Evolutionary conservation across 2,797 vertebrate genomes (phyloP).

Genomic region (Rhynchonycteris naso): DNA sequence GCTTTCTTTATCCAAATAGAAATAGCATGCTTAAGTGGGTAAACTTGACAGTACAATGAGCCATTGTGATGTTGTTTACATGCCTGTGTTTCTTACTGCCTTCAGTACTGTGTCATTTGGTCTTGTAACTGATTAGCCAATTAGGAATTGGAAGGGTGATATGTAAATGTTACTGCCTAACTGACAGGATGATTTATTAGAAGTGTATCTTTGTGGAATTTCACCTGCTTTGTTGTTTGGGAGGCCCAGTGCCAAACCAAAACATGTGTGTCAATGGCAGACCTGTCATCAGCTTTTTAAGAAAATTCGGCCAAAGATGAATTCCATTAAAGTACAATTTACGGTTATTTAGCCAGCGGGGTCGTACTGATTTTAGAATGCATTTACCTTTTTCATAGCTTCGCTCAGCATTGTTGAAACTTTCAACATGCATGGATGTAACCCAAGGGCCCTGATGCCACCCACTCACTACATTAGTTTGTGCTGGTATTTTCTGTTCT

Average conservation of each 20-base stretch:
- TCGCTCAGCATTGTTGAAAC: not conserved
- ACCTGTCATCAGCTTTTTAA: slow-evolving; percentile 8
- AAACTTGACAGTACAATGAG: slow-evolving; percentile 37
- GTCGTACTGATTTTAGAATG: not conserved
- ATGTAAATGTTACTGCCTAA: slow-evolving; percentile 65
- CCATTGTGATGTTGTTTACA: slow-evolving; percentile 57
- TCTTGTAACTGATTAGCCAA: slow-evolving; percentile 67
- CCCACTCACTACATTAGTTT: not conserved
- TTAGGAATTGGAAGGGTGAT: slow-evolving; percentile 58
- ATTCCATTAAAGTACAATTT: not conserved
- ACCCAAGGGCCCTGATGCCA: not conserved
- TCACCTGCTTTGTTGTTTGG: slow-evolving; percentile 69
- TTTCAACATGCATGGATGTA: not conserved
- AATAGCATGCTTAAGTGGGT: slow-evolving; percentile 5
- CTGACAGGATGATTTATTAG: slow-evolving; percentile 73
- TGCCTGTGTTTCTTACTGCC: slow-evolving; percentile 41
- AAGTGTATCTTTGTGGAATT: slow-evolving; percentile 20
- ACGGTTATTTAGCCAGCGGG: not conserved
- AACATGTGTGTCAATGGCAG: slow-evolving; percentile 25
- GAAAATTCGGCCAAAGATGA: slow-evolving; percentile 31
- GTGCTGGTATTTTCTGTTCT: not conserved
- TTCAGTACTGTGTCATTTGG: slow-evolving; percentile 65
- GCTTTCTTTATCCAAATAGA: slow-evolving; percentile 61
- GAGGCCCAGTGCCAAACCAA: slow-evolving; percentile 48
- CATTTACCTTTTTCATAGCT: not conserved